These are phyloP conservation scores for Volucella zonaria DNA, from an alignment of 2,888 invertebrate genomes.

Conservation along the genomic window DNA sequence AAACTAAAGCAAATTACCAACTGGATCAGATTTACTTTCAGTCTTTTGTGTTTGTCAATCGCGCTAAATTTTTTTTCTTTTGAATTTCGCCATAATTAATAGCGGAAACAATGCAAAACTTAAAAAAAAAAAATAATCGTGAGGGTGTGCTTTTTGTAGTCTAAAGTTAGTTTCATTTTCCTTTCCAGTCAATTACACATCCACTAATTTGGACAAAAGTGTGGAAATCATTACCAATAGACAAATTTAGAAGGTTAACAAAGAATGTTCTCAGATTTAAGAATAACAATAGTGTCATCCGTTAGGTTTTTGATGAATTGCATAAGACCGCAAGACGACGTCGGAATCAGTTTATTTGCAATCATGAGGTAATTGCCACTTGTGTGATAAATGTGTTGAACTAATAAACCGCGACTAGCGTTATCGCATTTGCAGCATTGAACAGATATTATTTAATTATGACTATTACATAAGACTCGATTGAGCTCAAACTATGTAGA, in stretches of 20 bases:
- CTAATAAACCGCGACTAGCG: too few species aligned
- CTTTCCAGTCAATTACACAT: slow-evolving; percentile 29
- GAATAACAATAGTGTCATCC: neutral
- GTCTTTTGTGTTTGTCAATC: too few species aligned
- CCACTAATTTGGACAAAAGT: slow-evolving; percentile 6
- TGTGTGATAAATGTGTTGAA: too few species aligned
- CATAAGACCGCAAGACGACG: too few species aligned
- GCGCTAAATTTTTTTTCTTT: neutral
- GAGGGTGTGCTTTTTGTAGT: slow-evolving; percentile 5
- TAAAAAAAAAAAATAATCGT: neutral
- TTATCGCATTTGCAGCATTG: too few species aligned
- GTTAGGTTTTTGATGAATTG: too few species aligned
- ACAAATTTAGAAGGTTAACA: neutral
- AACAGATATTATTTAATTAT: too few species aligned
- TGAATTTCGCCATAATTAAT: slow-evolving; percentile 18
- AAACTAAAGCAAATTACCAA: neutral
- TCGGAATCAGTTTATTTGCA: too few species aligned
- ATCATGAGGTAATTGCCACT: too few species aligned
- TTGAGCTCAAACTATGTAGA: too few species aligned
- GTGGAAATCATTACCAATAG: neutral
- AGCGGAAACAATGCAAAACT: neutral
- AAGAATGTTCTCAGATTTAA: neutral
- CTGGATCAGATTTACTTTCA: slow-evolving; percentile 1
- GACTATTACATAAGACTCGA: too few species aligned
- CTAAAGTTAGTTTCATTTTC: neutral